Evolutionary conservation across 2,797 vertebrate genomes (phyloP).

Genomic region (Rousettus madagascariensis): DNA sequence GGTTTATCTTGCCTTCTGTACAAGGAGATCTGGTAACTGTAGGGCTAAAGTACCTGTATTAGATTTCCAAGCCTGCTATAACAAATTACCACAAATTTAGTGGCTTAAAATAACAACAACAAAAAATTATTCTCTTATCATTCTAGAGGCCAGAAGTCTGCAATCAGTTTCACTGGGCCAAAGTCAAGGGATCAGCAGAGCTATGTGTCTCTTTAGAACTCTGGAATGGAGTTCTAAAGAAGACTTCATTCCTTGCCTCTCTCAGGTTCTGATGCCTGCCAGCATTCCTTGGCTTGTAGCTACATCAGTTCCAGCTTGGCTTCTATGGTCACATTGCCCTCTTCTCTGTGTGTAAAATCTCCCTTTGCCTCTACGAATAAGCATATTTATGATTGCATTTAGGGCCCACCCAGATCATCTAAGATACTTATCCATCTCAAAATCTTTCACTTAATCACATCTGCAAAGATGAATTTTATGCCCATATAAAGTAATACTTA

Average conservation of each 20-base stretch:
- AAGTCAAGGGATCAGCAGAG: neutral
- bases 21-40: neutral
- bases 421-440: neutral
- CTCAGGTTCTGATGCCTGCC: neutral
- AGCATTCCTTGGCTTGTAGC: neutral
- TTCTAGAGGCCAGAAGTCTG: neutral
- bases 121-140: neutral
- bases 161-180: neutral
- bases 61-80: neutral
- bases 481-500: neutral
- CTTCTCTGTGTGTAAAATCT: neutral
- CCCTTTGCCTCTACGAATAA: neutral
- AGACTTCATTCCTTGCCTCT: neutral
- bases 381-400: neutral
- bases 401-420: neutral
- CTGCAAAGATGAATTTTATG: neutral
- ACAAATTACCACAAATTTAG: neutral
- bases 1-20: neutral
- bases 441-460: neutral
- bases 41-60: neutral
- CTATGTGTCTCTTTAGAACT: neutral
- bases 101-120: neutral
- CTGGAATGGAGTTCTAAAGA: neutral
- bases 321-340: neutral
- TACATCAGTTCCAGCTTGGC: neutral